A percentile compares a stretch with the other conserved stretches of the same genome.
These are phyloP conservation scores for Drosophila meridiana DNA, from an alignment of 2,888 invertebrate genomes.

Conservation along the genomic window DNA sequence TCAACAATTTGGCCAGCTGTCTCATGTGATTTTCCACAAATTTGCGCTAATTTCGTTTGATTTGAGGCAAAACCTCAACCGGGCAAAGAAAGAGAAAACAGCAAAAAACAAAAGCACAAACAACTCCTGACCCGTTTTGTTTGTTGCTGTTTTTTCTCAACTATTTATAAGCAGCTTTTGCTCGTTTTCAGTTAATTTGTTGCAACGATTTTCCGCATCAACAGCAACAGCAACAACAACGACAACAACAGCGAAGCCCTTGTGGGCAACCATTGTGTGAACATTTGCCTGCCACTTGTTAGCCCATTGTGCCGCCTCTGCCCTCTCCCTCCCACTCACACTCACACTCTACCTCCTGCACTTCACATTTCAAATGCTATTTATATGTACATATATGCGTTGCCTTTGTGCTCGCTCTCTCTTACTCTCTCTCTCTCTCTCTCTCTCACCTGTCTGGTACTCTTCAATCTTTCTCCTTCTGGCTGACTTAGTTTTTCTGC, in stretches of 20 bases:
- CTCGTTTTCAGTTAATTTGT: conserved; percentile 75
- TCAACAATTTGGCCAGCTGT: conserved; percentile 57
- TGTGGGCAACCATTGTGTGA: conserved; percentile 60
- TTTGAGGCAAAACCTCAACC: conserved; percentile 57
- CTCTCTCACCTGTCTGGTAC: conserved; percentile 8
- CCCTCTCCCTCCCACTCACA: not conserved
- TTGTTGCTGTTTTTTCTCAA: conserved; percentile 18
- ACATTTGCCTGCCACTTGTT: conserved; percentile 58
- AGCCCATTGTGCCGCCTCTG: conserved; percentile 16
- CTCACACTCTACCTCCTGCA: not conserved
- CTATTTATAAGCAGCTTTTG: conserved; percentile 69
- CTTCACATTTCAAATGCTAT: conserved; percentile 38
- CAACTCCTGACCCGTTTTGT: conserved; percentile 69
- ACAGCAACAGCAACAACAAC: conserved; percentile 28
- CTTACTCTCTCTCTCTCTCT: conserved; percentile 6
- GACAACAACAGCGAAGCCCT: conserved; percentile 47
- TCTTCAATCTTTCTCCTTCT: conserved; percentile 5
- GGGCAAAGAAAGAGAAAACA: conserved; percentile 44
- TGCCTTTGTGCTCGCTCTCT: conserved; percentile 4
- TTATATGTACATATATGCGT: conserved; percentile 40
- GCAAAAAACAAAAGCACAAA: conserved; percentile 15
- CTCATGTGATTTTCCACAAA: conserved; percentile 52
- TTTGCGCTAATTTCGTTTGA: conserved; percentile 65
- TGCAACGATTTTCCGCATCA: conserved; percentile 79
- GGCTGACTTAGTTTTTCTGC: conserved; percentile 10